Conservation (phyloP, 2,113 vertebrate genomes). For the Campylomormyrus numenius region DNA sequence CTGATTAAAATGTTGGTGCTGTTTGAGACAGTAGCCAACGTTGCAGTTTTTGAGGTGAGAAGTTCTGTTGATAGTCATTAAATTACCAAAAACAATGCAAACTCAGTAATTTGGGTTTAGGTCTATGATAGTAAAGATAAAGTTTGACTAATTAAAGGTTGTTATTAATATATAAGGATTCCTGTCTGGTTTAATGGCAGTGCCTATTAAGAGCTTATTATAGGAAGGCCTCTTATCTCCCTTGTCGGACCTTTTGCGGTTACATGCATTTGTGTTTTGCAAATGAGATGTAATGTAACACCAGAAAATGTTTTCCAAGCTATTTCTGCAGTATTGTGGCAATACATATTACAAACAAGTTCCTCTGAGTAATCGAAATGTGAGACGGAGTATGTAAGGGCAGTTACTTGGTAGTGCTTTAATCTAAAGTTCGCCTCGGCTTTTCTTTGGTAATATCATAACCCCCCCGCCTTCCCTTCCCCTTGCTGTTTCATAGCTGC, state of each 20-base stretch:
- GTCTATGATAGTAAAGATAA: too few relatives aligned
- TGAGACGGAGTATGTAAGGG: neutral
- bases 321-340: neutral
- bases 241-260: neutral
- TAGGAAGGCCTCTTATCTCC: neutral
- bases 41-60: too few relatives aligned
- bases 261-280: neutral
- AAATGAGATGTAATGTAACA: neutral
- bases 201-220: too few relatives aligned
- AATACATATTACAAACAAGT: neutral
- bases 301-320: neutral
- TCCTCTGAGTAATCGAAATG: neutral
- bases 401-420: neutral
- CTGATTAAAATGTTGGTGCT: too few relatives aligned
- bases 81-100: too few relatives aligned
- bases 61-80: too few relatives aligned
- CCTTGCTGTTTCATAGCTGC: constrained; percentile 63
- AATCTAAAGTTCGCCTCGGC: neutral
- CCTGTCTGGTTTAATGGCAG: too few relatives aligned
- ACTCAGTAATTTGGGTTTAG: too few relatives aligned
- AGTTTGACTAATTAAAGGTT: too few relatives aligned
- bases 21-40: too few relatives aligned
- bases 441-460: neutral
- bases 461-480: neutral
- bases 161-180: too few relatives aligned